Percentiles rank a stretch among this genome's conserved stretches.
phyloP scores from a whole-genome alignment of 2,797 vertebrate species.

The Gobio occitaniae region DNA sequence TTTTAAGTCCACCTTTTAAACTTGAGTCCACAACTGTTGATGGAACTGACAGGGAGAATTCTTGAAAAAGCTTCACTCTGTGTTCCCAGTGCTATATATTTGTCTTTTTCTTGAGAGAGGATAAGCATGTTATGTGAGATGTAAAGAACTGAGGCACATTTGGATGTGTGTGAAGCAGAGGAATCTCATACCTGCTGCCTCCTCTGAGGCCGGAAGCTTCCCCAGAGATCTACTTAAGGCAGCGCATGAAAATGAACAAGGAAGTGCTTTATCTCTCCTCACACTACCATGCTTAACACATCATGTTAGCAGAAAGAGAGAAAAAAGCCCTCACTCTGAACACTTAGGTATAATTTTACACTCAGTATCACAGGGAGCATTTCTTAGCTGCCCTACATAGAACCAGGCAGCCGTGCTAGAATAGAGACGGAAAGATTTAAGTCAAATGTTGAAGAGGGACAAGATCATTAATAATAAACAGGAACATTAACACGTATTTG shows the following conservation, averaged over 20 bases:
- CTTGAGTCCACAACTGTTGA: slow-evolving; percentile 14
- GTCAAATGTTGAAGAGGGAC: slow-evolving; percentile 3
- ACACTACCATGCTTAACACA: slow-evolving; percentile 55
- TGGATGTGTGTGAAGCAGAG: slow-evolving; percentile 35
- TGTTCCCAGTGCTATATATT: slow-evolving; percentile 22
- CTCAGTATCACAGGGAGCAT: slow-evolving; percentile 29
- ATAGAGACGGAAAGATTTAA: slow-evolving; percentile 3
- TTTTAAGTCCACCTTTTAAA: not conserved
- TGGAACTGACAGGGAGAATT: slow-evolving; percentile 12
- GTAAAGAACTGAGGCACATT: slow-evolving; percentile 50
- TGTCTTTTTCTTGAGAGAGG: slow-evolving; percentile 34
- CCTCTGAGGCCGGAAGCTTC: slow-evolving; percentile 46
- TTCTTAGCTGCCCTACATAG: slow-evolving; percentile 54
- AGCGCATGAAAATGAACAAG: slow-evolving; percentile 53
- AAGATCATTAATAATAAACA: not conserved
- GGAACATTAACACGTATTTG: not conserved
- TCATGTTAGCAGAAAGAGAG: slow-evolving; percentile 50
- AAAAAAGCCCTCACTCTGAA: slow-evolving; percentile 44
- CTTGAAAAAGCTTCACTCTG: slow-evolving; percentile 4
- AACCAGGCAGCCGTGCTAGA: not conserved
- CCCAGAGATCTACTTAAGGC: slow-evolving; percentile 60
- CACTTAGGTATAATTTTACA: slow-evolving; percentile 53
- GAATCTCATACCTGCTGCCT: slow-evolving; percentile 51
- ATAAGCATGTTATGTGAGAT: slow-evolving; percentile 45
- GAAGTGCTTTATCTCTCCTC: slow-evolving; percentile 55